Evolutionary conservation across 2,797 vertebrate species (phyloP).

Genomic region (Pyrocephalus nanus): DNA sequence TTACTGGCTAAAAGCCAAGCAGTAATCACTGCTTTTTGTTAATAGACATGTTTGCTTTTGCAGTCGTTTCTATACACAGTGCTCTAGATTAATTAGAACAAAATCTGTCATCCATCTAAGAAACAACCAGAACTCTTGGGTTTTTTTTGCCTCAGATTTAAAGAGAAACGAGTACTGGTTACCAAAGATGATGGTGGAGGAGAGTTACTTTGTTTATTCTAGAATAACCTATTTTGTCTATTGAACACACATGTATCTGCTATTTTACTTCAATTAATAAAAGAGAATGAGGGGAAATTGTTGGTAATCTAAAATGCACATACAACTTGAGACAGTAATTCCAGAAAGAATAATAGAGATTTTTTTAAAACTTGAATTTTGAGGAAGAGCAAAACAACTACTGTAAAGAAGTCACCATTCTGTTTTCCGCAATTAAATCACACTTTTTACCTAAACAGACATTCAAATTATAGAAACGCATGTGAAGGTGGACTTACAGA

Average conservation of each 20-base stretch:
- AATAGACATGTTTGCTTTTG: slow-evolving; percentile 91
- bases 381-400: not conserved
- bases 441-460: not conserved
- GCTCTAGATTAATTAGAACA: slow-evolving; percentile 83
- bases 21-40: slow-evolving; percentile 83
- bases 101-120: slow-evolving; percentile 82
- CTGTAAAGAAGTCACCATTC: not conserved
- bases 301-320: not conserved
- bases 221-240: not conserved
- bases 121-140: slow-evolving; percentile 68
- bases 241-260: not conserved
- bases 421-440: not conserved
- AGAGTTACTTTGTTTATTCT: slow-evolving; percentile 22
- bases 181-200: not conserved
- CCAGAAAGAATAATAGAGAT: not conserved
- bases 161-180: slow-evolving; percentile 36
- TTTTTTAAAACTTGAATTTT: not conserved
- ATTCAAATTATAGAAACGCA: not conserved
- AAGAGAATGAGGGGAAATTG: not conserved
- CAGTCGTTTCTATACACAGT: slow-evolving; percentile 81
- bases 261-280: not conserved
- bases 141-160: slow-evolving; percentile 52
- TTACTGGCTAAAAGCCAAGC: slow-evolving; percentile 80
- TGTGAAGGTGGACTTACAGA: not conserved
- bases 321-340: not conserved